Percentiles rank a stretch among this genome's conserved stretches.
These are phyloP conservation scores for Mamestra configurata DNA, from an alignment of 1,140 invertebrate genomes.

Conservation along the genomic window DNA sequence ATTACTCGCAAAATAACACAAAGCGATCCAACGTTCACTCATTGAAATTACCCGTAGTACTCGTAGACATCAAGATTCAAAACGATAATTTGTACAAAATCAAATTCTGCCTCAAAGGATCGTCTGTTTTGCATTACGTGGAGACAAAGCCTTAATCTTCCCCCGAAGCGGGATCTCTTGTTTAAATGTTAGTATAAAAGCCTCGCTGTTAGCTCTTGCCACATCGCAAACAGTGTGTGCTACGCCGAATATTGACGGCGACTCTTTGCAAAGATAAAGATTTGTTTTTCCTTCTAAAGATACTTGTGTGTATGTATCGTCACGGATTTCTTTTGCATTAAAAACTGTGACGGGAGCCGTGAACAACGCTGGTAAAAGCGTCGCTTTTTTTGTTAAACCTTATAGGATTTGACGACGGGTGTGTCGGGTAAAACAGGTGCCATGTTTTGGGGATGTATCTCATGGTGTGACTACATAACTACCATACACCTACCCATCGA, in stretches of 20 bases:
- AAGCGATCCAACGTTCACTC: background rate
- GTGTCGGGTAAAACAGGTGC: constrained; percentile 3
- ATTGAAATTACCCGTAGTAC: constrained; percentile 17
- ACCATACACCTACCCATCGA: background rate
- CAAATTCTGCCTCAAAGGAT: constrained; percentile 43
- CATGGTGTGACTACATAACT: background rate
- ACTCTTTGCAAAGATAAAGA: constrained; percentile 53
- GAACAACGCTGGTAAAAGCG: constrained; percentile 1
- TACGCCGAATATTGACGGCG: constrained; percentile 51
- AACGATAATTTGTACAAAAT: constrained; percentile 48
- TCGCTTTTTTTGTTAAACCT: constrained; percentile 31
- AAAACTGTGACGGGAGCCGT: background rate
- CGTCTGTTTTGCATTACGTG: constrained; percentile 48
- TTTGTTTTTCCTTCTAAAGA: constrained; percentile 45
- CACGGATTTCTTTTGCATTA: constrained; percentile 50
- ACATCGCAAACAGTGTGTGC: constrained; percentile 52
- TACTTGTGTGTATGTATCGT: constrained; percentile 43
- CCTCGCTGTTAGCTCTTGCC: constrained; percentile 48
- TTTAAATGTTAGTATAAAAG: constrained; percentile 60
- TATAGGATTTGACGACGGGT: constrained; percentile 8
- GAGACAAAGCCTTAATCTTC: constrained; percentile 55
- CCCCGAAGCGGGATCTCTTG: constrained; percentile 53
- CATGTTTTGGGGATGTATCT: background rate
- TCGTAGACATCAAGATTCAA: constrained; percentile 2
- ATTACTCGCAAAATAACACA: background rate